A percentile compares a stretch with the other conserved stretches of the same genome.
phyloP scores from a whole-genome alignment of 2,797 vertebrate genomes.

The Anguilla anguilla region DNA sequence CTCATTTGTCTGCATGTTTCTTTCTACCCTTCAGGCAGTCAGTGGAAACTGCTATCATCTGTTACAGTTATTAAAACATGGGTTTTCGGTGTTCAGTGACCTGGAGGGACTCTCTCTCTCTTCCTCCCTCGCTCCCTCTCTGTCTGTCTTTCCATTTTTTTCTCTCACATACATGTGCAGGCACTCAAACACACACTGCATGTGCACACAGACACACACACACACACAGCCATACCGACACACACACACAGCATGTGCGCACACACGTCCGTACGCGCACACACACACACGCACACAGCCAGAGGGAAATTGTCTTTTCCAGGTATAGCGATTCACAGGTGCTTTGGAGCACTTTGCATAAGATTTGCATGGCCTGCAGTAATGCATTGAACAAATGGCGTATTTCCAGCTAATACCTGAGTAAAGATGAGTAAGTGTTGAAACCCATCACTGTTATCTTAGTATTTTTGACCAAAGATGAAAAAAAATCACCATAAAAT shows the following conservation, averaged over 20 bases:
- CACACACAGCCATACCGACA: neutral
- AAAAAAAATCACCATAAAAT: neutral
- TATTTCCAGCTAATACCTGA: neutral
- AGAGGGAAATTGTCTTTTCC: neutral
- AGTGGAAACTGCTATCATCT: neutral
- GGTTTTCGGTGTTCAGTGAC: constrained; percentile 9
- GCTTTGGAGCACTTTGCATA: neutral
- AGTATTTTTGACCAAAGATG: neutral
- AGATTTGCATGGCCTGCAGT: neutral
- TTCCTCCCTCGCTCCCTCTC: neutral
- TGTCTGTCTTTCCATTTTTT: neutral
- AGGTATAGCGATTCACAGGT: neutral
- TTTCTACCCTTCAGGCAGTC: constrained; percentile 30
- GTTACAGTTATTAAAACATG: constrained; percentile 24
- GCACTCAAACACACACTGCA: too few species aligned
- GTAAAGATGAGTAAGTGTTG: neutral
- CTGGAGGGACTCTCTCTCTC: neutral
- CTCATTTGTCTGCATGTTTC: constrained; percentile 35
- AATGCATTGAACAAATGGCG: neutral
- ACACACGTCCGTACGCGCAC: neutral
- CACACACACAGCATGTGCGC: neutral
- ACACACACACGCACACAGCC: neutral
- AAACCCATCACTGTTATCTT: neutral
- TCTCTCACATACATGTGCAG: neutral
- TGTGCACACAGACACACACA: neutral